These are phyloP conservation scores for Chascanopsetta lugubris DNA, from an alignment of 2,113 vertebrate genomes.

Conservation along the genomic window DNA sequence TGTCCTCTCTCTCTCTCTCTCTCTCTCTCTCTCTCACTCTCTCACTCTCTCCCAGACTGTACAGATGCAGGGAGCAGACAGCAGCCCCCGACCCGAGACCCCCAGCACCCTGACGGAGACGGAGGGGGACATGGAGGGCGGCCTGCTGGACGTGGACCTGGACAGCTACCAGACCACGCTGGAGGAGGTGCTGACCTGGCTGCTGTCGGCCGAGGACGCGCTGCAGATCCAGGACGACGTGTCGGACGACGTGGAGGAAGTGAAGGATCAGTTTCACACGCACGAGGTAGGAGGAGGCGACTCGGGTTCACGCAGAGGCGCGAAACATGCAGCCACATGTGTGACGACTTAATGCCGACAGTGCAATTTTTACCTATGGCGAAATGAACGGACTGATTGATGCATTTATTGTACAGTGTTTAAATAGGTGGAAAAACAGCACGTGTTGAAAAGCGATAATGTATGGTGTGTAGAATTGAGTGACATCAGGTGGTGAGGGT, in stretches of 20 bases:
- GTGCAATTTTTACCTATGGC: not conserved
- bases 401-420: not conserved
- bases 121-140: slow-evolving; percentile 86
- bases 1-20: too few species aligned
- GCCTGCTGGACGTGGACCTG: slow-evolving; percentile 85
- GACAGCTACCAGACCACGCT: slow-evolving; percentile 93
- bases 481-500: too few species aligned
- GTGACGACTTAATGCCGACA: not conserved
- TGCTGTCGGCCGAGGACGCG: slow-evolving; percentile 92
- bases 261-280: slow-evolving; percentile 96
- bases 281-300: slow-evolving; percentile 86
- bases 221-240: slow-evolving; percentile 92
- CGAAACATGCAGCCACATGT: not conserved
- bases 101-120: slow-evolving; percentile 84
- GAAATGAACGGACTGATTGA: not conserved
- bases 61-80: slow-evolving; percentile 71
- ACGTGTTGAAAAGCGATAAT: too few species aligned
- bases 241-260: slow-evolving; percentile 94
- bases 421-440: not conserved
- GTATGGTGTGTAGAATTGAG: too few species aligned
- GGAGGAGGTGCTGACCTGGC: slow-evolving; percentile 97
- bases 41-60: slow-evolving; percentile 38
- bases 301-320: not conserved
- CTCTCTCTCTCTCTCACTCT: not conserved
- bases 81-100: slow-evolving; percentile 79